Percentiles rank a stretch among this genome's conserved stretches.
phyloP scores from a whole-genome alignment of 2,888 invertebrate species.

The Lamellibrachia columna region DNA sequence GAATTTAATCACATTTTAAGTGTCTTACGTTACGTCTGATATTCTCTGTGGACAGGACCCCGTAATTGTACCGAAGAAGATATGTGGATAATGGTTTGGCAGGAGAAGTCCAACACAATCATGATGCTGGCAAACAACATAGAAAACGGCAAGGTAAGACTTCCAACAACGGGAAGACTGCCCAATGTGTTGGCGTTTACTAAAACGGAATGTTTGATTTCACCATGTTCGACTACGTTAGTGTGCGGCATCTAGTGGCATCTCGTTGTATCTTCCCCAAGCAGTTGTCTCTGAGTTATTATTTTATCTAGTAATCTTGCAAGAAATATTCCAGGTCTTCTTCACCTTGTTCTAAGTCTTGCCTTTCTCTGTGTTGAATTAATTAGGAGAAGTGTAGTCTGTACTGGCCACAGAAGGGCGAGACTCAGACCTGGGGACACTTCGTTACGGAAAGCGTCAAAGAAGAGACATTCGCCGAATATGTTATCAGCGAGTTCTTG shows the following conservation, averaged over 20 bases:
- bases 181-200: no score
- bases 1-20: not conserved
- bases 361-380: constrained; percentile 6
- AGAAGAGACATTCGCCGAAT: not conserved
- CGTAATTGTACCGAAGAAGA: not conserved
- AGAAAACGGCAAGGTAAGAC: not conserved
- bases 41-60: not conserved
- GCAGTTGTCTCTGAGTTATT: no score
- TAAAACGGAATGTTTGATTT: no score
- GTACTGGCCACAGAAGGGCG: constrained; percentile 51
- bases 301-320: no score
- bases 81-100: not conserved
- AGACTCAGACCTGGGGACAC: constrained; percentile 44
- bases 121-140: not conserved
- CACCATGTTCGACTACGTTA: no score
- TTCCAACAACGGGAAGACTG: not conserved
- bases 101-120: not conserved
- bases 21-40: not conserved
- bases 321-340: not conserved
- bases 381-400: constrained; percentile 50
- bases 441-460: not conserved
- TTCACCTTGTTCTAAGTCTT: not conserved
- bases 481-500: not conserved
- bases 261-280: no score
- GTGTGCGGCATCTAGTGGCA: no score